Evolutionary conservation across 1,140 invertebrate species (phyloP), one percentile per base, ranked within the genome.

Genomic region (Zaprionus nigranus): DNA sequence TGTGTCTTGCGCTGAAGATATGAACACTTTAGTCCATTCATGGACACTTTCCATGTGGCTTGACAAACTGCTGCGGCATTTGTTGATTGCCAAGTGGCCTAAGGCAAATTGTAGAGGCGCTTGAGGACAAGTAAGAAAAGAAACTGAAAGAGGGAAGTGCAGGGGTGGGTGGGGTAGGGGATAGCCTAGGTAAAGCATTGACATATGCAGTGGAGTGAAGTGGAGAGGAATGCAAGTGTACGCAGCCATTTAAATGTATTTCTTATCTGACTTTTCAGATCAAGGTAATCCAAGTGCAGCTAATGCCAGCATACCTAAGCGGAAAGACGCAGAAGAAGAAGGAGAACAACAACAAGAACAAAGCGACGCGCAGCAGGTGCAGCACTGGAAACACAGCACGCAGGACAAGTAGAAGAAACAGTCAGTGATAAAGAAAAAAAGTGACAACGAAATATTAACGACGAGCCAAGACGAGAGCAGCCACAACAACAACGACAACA

Each of bases 221-320:
- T 43, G 38, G 60, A 30, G 53, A 62, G 60, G 67, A 70, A 75
- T 70, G 60, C 65, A 57, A 51, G 49, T 49, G 66, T 62, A 60
- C 49, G 22, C 66, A 81, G 63, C 63, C 70, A 71, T 69, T 75
- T 71, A 77, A 78, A 78, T 75, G 77, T 65, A 63, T 75, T 81
- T 65, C 81, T 90, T 88, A 88, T 88, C 84, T 88, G 61, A 56
- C 68, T 67, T 88, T 81, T 38, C 81, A 88, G 84, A 88, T 88
- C 83, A 78, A 75, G 80, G 69, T 63, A 73, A 82, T 49, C 74
- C 76, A 66, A 71, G 67, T 75, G 85, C 85, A 78, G 85, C 84
- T 90, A 87, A 90, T 87, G 84, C 84, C 61, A 59, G 51, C 38
- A 75, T 56, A 61, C 76, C 64, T 60, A 67, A n/a, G 15, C 38